Conservation (phyloP, 2,113 vertebrate genomes). For the Osmerus eperlanus region DNA sequence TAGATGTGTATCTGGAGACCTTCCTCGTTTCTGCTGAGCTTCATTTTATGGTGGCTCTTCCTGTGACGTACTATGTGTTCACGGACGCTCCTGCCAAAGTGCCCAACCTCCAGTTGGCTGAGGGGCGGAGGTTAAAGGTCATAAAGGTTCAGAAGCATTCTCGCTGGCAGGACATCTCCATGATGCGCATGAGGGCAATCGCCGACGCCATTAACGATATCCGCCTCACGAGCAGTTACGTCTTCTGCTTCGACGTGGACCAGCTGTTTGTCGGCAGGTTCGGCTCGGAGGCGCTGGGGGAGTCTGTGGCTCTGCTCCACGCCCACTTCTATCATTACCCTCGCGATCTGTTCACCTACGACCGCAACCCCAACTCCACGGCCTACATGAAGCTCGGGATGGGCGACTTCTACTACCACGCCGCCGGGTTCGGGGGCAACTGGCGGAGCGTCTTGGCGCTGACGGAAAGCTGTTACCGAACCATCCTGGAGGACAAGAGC, state of each 20-base stretch:
- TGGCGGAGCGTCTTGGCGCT: conserved; percentile 61
- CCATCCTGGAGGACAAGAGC: conserved; percentile 62
- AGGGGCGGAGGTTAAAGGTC: conserved; percentile 45
- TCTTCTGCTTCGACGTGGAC: conserved; percentile 77
- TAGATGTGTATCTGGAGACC: conserved; percentile 58
- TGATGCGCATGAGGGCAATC: conserved; percentile 74
- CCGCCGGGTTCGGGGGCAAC: conserved; percentile 74
- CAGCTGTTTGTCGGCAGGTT: conserved; percentile 68
- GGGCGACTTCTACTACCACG: conserved; percentile 78
- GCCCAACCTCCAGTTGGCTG: conserved; percentile 42
- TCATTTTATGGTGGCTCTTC: conserved; percentile 74
- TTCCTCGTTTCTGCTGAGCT: conserved; percentile 71
- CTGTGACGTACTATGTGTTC: conserved; percentile 73
- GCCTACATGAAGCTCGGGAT: conserved; percentile 57
- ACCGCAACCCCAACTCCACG: conserved; percentile 60
- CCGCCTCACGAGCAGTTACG: conserved; percentile 52
- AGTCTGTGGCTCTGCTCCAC: conserved; percentile 74
- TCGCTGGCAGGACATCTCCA: conserved; percentile 79
- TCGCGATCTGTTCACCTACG: conserved; percentile 57
- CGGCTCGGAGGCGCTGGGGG: conserved; percentile 71
- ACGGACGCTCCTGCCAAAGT: conserved; percentile 67
- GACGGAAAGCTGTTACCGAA: conserved; percentile 56
- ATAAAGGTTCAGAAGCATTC: conserved; percentile 46
- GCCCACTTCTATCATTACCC: conserved; percentile 67
- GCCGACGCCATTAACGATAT: conserved; percentile 55